Percentiles rank a stretch among this genome's conserved stretches.
Conservation (phyloP, 2,113 vertebrate species). For the Ardeotis arabs region DNA sequence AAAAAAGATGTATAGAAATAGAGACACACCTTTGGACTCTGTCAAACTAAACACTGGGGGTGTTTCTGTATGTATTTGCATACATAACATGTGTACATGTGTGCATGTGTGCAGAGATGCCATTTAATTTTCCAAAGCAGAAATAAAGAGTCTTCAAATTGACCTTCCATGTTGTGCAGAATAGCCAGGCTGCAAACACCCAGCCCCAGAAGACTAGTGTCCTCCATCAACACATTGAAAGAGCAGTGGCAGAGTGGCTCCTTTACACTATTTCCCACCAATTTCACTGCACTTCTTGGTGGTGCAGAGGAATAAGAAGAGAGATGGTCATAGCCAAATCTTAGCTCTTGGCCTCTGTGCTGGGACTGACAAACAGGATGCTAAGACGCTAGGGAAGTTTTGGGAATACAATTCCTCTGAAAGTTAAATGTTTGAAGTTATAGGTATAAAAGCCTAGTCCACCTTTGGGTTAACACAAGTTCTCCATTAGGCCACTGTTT, state of each 20-base stretch:
- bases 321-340: background rate
- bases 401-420: background rate
- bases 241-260: background rate
- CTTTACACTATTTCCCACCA: background rate
- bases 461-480: background rate
- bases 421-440: background rate
- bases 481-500: background rate
- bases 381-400: background rate
- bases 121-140: background rate
- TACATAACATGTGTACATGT: background rate
- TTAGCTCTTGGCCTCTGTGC: background rate
- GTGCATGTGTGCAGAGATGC: background rate
- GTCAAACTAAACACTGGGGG: background rate
- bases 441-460: background rate
- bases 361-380: background rate
- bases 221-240: background rate
- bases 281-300: background rate
- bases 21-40: background rate
- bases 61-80: background rate
- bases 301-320: background rate
- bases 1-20: background rate
- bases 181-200: background rate
- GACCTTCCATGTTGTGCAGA: background rate
- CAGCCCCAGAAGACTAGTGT: background rate
- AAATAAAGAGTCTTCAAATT: background rate